Conservation (phyloP, 2,888 invertebrate genomes). For the Andrena marginata region DNA sequence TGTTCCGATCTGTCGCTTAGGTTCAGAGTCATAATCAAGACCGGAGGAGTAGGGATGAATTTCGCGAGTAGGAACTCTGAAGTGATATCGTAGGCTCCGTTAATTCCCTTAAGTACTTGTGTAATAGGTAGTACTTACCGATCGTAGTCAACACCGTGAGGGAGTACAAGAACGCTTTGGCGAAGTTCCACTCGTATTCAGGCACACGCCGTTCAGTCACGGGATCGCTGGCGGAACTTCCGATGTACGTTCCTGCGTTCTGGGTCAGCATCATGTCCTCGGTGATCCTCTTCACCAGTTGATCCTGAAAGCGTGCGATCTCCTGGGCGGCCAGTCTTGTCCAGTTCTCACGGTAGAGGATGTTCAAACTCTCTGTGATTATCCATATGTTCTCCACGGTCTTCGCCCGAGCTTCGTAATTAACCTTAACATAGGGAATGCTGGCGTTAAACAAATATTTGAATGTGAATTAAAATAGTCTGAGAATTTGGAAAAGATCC, state of each 20-base stretch:
- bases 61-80: not conserved
- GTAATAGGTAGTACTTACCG: conserved; percentile 86
- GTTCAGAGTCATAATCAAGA: no score
- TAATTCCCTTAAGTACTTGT: conserved; percentile 78
- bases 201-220: conserved; percentile 78
- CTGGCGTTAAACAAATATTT: not conserved
- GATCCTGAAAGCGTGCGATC: conserved; percentile 93
- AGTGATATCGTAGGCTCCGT: conserved; percentile 36
- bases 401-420: conserved; percentile 88
- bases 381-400: conserved; percentile 97
- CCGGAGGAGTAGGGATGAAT: not conserved
- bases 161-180: conserved; percentile 96
- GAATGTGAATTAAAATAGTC: no score
- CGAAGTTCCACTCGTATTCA: conserved; percentile 94
- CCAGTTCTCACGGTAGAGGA: conserved; percentile 96
- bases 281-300: conserved; percentile 91
- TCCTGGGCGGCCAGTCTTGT: conserved; percentile 92
- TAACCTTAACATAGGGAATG: conserved; percentile 60
- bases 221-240: conserved; percentile 73
- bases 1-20: no score
- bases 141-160: conserved; percentile 97
- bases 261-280: conserved; percentile 90
- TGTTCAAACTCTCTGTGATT: conserved; percentile 94
- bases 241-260: conserved; percentile 85
- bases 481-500: no score